Evolutionary conservation across 2,113 vertebrate species (phyloP).

Genomic region (Verasper variegatus): DNA sequence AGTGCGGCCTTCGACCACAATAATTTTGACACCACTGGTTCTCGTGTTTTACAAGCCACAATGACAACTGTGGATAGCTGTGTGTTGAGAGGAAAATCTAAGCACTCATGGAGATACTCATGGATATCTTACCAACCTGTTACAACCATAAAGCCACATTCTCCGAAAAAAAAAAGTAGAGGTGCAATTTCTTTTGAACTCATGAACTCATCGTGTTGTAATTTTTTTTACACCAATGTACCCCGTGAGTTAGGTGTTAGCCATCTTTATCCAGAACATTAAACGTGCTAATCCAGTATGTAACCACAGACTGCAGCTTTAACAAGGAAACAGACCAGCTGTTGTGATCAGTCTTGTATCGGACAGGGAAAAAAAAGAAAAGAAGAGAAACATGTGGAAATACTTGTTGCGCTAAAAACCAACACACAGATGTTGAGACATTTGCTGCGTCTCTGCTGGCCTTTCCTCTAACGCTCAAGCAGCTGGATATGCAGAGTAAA

Average conservation of each 20-base stretch:
- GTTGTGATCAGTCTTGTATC: constrained; percentile 77
- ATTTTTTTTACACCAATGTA: constrained; percentile 35
- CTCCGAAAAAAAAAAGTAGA: constrained; percentile 6
- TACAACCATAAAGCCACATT: constrained; percentile 31
- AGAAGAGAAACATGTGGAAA: constrained; percentile 79
- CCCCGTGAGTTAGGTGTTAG: constrained; percentile 45
- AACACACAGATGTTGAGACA: constrained; percentile 82
- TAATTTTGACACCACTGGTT: constrained; percentile 63
- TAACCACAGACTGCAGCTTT: constrained; percentile 62
- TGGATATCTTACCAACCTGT: constrained; percentile 33
- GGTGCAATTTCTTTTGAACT: constrained; percentile 36
- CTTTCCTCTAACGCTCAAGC: constrained; percentile 69
- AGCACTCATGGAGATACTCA: constrained; percentile 18
- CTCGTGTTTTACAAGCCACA: constrained; percentile 69
- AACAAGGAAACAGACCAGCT: constrained; percentile 78
- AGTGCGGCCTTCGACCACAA: constrained; percentile 58
- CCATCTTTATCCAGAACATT: constrained; percentile 53
- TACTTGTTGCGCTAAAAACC: constrained; percentile 81
- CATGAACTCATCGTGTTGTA: constrained; percentile 35
- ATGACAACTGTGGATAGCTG: constrained; percentile 67
- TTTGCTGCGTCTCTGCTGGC: constrained; percentile 74
- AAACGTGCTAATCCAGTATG: constrained; percentile 68
- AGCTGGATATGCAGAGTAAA: constrained; percentile 68
- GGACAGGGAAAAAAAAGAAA: constrained; percentile 54
- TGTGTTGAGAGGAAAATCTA: constrained; percentile 52